Base-by-base conservation (phyloP, 2,888 invertebrate genomes). In the Venustoraphidia nigricollis region DNA sequence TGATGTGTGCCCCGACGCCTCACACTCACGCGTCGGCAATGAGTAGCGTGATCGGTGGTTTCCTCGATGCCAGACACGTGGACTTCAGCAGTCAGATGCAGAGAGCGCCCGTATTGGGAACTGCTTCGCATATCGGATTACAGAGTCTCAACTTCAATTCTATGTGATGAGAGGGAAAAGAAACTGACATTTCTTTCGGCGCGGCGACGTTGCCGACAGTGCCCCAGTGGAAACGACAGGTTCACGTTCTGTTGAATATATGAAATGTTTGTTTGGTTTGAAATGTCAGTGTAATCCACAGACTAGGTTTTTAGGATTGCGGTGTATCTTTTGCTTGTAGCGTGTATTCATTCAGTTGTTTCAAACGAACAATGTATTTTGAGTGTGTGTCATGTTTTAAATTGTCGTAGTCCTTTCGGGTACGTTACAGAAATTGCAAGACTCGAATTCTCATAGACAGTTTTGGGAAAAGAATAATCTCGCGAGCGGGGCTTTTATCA, bases 91-190 rank as follows among this genome's bases (percentile, higher is more conserved):
- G 75, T 36, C 75, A 75, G 8, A 69, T 81, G 53, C 75, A 81
- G 38, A 62, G 64, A 34, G 17, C 47, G 2, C 42, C 47, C 27
- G 38, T 47, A 13, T 14, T 47, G 11, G 41, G 42, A 34, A 44
- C 47, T 8, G 56, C 57, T 56, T 69, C 76, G 41, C 77, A 81
- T 54, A 75, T 84, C 60, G 83, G 81, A 66, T 73, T 83, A 61
- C 79, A 83, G 60, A 81, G 80, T 55, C 76, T 86, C 52, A 84
- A 83, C 65, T 84, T 84, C 58, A 83, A 83, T 64, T 76, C 81
- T 60, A 81, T 85, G 75, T 84, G 80, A 81, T 57, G 43, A 42
- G 46, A 34, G 13, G 11, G 9, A 34, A 43, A 43, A 9, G 27
- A 27, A 27, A 27, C 27, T 27, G 27, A 27, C 11, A 39, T 11